Conservation (phyloP, 1,140 invertebrate species). For the Drosophila oshimai region DNA sequence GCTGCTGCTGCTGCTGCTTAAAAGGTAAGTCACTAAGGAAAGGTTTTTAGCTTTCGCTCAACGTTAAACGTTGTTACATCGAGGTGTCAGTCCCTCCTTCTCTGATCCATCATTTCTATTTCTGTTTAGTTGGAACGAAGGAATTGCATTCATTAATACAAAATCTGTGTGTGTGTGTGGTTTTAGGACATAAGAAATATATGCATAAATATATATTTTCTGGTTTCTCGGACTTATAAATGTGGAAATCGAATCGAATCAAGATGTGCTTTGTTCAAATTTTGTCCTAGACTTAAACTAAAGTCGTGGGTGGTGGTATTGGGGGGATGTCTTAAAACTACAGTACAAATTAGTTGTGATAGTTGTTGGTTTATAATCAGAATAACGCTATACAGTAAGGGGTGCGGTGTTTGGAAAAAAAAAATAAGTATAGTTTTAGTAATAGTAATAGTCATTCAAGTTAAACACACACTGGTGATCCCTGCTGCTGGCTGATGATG, state of each 20-base stretch:
- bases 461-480: slow-evolving; percentile 36
- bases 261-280: slow-evolving; percentile 9
- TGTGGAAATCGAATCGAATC: slow-evolving; percentile 5
- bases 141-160: not conserved
- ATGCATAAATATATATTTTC: slow-evolving; percentile 7
- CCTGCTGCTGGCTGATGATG: slow-evolving; percentile 15
- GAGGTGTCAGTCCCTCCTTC: not conserved
- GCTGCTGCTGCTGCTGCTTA: not conserved
- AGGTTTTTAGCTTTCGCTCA: slow-evolving; percentile 1
- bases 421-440: not conserved
- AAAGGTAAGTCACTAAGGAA: not conserved
- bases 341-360: slow-evolving; percentile 29
- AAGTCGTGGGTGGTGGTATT: not conserved
- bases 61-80: slow-evolving; percentile 5
- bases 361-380: slow-evolving; percentile 3
- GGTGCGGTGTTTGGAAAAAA: not conserved
- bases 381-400: not conserved
- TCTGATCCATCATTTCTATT: not conserved
- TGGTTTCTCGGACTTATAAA: not conserved
- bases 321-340: slow-evolving; percentile 7
- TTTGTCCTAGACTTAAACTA: slow-evolving; percentile 30
- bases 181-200: not conserved
- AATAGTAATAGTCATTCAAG: slow-evolving; percentile 10
- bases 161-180: slow-evolving; percentile 7
- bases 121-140: not conserved